phyloP scores from a whole-genome alignment of 35 echinoderm and acorn worm species.

The Ophioderma brevispina region DNA sequence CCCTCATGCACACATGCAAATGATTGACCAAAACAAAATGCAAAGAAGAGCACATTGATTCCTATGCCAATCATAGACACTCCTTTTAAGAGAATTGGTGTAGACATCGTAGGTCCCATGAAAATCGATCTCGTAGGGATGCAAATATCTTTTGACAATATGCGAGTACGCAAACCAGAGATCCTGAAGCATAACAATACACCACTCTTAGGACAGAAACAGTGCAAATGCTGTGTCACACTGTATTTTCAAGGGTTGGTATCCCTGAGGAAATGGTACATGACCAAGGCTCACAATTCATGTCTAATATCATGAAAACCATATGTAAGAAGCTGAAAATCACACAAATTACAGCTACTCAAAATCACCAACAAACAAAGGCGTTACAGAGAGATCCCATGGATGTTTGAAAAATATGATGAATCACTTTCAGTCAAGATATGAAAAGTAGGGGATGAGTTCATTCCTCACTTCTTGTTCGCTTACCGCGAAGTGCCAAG shows the following conservation, averaged over 20 bases:
- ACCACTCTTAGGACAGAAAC: neutral
- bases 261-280: neutral
- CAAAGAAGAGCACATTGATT: neutral
- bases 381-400: neutral
- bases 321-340: neutral
- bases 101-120: neutral
- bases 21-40: neutral
- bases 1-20: neutral
- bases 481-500: slow-evolving; percentile 17
- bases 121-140: neutral
- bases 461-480: slow-evolving; percentile 14
- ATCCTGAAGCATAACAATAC: neutral
- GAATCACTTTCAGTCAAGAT: neutral
- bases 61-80: neutral
- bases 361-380: neutral
- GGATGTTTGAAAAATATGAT: neutral
- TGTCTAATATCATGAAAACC: neutral
- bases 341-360: neutral
- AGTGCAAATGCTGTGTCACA: neutral
- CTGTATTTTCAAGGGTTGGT: neutral
- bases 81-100: neutral
- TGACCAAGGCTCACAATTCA: neutral
- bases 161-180: neutral
- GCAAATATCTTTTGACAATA: neutral
- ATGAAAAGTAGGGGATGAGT: neutral